Evolutionary conservation across 2,113 vertebrate genomes (phyloP), one percentile per base, ranked within the genome.

Genomic region (Paratilapia polleni): DNA sequence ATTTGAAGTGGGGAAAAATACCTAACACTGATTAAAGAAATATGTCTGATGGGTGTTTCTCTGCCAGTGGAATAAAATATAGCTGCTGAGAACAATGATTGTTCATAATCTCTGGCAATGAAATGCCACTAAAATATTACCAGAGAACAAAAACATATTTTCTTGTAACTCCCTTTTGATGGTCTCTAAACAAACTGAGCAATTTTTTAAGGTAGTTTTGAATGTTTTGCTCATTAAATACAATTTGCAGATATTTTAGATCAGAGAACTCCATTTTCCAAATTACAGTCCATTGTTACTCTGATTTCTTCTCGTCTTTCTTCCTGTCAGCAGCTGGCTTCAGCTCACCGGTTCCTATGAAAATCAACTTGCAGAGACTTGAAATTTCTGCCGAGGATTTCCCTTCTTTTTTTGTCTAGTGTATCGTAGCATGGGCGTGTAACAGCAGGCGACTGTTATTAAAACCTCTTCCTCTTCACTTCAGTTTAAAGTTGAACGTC

Each of bases 291-390:
- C 11, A 70, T 57, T 63, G 41, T n/a, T 11, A 52, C 28, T 41
- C 13, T 6, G 34, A 64, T 38, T 31, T 82, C 49, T n/a, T 77
- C 14, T 63, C 5, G 7, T 43, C 58, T 62, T 1, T 52, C 41
- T 47, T 22, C 13, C 26, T 54, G 26, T 54, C 26, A 31, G 26
- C 43, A 3, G 19, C 43, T 76, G 52, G 34, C 61, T 58, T 34
- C 26, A 47, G 19, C n/a, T 66, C 36, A 58, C 26, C 43, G 22
- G 36, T 15, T n/a, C 31, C 0, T 31, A 34, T 77, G 20, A 34
- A 83, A 77, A 58, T 22, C 36, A 66, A n/a, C 63, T 6, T 38
- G 75, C 31, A 19, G 24, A 82, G 70, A 82, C 80, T 76, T 82
- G 70, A 81, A 52, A 47, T 74, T 24, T 22, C 66, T 54, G 80